Base-by-base conservation (phyloP, 2,888 invertebrate genomes). In the Drosophila birchii region DNA sequence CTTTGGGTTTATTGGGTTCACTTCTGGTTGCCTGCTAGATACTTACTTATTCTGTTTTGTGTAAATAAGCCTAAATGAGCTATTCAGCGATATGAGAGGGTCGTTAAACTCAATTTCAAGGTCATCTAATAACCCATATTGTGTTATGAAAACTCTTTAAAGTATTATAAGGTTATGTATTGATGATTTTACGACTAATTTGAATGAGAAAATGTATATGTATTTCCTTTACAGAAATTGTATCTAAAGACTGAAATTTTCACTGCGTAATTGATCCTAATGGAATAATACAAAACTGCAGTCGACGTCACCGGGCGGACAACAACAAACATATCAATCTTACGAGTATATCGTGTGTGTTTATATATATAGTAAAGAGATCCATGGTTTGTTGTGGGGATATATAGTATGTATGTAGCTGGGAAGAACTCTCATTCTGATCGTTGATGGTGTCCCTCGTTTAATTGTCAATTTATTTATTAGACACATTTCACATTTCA, bases 381-480 rank as follows among this genome's bases (percentile, higher is more conserved):
- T 34, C 56, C 43, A 18, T n/a, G 41, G 39, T 39, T 7, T 39
- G 39, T 34, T 34, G 34, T 34, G 34, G 32, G 32, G 3, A 34
- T 34, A 34, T 29, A 29, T 29, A 7, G 29, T 29, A 8, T 29
- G 29, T 29, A 29, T 29, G 29, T 29, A 29, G 29, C 5, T 29
- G 34, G 51, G 51, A 44, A n/a, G 39, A 20, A 23, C 14, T 20
- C 23, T 44, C 14, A 1, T 1, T 6, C 12, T 6, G 14, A 5
- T 51, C 9, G 16, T 7, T 26, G 5, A 8, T 53, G 3, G 45
- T 60, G 62, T 54, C 49, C 36, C 58, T 59, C 73, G 70, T 67
- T 70, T 76, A 67, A 81, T 75, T 76, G 63, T 38, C 76, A 72
- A 75, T 76, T 82, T 75, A 78, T 75, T 84, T 73, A 72, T 67